Evolutionary conservation across 2,888 invertebrate genomes (phyloP), one percentile per base, ranked within the genome.

Genomic region (Eustalomyia histrio): DNA sequence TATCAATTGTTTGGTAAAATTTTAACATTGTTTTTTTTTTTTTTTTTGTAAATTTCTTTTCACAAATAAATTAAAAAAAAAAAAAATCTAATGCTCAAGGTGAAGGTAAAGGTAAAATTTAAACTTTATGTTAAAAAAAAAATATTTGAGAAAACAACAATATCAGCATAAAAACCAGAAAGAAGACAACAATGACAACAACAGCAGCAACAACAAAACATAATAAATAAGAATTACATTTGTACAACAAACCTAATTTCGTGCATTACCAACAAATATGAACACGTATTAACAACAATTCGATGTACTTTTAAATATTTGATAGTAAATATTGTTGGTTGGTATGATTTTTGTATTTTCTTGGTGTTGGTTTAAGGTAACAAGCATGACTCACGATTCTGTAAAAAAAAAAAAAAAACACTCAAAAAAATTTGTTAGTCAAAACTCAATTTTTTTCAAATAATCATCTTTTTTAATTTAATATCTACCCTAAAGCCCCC

Each of bases 21-120:
- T 47, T n/a, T n/a, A 43, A 47, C 43, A 47, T 47, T 43, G 14
- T 43, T 14, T 43, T n/a, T 39, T 3, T 8, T 39, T 39, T 39
- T 12, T 39, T 39, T 12, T n/a, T n/a, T n/a, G n/a, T n/a, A n/a
- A n/a, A 47, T 6, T n/a, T 47, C 5, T 47, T 47, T 47, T n/a
- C 39, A 12, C 39, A 39, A 57, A 57, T n/a, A 29, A 57, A 29
- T n/a, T n/a, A 60, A 39, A 17, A 39, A 35, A 35, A 12, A 2
- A 35, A 60, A 33, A 43, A 67, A 67, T 21, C 33, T 67, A 67
- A 35, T 55, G 61, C 53, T 78, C 78, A 79, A 79, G 78, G 78
- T 79, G 78, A 79, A 79, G 78, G 78, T 63, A 63, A 63, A 63
- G 63, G 47, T 79, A 79, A 79, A 68, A 73, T 61, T 67, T 61